A percentile compares a stretch with the other conserved stretches of the same genome.
Conservation (phyloP, 2,888 invertebrate species). For the Tipula unca region DNA sequence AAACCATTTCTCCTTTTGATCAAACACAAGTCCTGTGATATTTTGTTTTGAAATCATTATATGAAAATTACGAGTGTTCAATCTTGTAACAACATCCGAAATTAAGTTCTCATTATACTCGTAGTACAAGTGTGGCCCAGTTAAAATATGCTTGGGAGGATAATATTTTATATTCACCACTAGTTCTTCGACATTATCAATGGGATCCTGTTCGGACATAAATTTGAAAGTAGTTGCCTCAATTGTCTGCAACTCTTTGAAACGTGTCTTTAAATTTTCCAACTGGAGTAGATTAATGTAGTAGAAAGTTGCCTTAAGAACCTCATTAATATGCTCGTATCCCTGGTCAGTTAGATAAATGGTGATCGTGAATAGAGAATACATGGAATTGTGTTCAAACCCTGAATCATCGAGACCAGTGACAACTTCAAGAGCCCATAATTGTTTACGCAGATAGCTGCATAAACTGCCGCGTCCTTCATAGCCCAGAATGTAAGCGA, state of each 20-base stretch:
- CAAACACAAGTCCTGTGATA: conserved; percentile 41
- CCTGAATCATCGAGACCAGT: conserved; percentile 67
- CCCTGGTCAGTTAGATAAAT: conserved; percentile 73
- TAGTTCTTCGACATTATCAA: conserved; percentile 69
- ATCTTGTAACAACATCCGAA: conserved; percentile 28
- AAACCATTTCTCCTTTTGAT: conserved; percentile 73
- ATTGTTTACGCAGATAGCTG: conserved; percentile 63
- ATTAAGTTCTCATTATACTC: conserved; percentile 55
- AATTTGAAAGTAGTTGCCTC: conserved; percentile 67
- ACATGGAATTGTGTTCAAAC: conserved; percentile 70
- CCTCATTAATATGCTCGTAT: conserved; percentile 46
- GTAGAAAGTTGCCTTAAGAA: conserved; percentile 67
- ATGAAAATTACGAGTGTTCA: conserved; percentile 38
- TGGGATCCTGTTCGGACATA: conserved; percentile 58
- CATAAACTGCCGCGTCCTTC: conserved; percentile 81
- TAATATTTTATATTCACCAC: conserved; percentile 73
- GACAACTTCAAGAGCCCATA: conserved; percentile 66
- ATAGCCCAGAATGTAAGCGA: conserved; percentile 73
- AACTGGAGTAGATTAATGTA: conserved; percentile 65
- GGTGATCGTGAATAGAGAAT: conserved; percentile 63
- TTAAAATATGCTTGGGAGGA: conserved; percentile 68
- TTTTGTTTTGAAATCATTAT: conserved; percentile 38
- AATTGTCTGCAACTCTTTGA: conserved; percentile 59
- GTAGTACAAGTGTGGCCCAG: conserved; percentile 64
- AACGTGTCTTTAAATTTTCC: conserved; percentile 61